A percentile compares a stretch with the other conserved stretches of the same genome.
Evolutionary conservation across 1,140 invertebrate genomes (phyloP).

Genomic region (Drosophila nannoptera): DNA sequence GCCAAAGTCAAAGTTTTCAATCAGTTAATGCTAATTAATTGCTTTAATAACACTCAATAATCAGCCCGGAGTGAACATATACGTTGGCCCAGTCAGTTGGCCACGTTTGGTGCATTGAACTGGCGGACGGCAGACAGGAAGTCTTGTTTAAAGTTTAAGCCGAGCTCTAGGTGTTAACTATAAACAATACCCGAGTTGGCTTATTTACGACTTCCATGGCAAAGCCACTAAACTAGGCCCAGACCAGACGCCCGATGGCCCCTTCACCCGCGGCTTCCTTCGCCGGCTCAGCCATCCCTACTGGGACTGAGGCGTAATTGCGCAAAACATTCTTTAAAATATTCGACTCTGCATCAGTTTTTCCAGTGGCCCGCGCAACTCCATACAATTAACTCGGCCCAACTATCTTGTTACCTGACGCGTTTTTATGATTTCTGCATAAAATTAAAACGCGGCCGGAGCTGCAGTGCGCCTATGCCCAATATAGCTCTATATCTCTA

Average conservation of each 20-base stretch:
- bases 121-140: slow-evolving; percentile 21
- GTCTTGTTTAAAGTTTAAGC: slow-evolving; percentile 47
- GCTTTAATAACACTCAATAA: slow-evolving; percentile 60
- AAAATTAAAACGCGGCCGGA: slow-evolving; percentile 64
- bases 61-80: slow-evolving; percentile 27
- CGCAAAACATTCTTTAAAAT: slow-evolving; percentile 59
- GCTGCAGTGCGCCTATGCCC: slow-evolving; percentile 4
- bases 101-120: slow-evolving; percentile 45
- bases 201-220: slow-evolving; percentile 70
- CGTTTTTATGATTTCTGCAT: slow-evolving; percentile 78
- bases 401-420: slow-evolving; percentile 77
- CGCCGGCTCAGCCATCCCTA: background rate
- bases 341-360: slow-evolving; percentile 72
- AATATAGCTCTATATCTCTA: slow-evolving; percentile 7
- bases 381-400: slow-evolving; percentile 66
- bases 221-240: background rate
- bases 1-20: slow-evolving; percentile 39
- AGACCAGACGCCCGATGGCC: no score
- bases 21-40: slow-evolving; percentile 68
- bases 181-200: slow-evolving; percentile 59
- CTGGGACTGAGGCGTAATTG: slow-evolving; percentile 56
- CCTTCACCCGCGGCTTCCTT: background rate
- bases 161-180: slow-evolving; percentile 70
- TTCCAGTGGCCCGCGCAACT: slow-evolving; percentile 49
- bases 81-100: background rate